Conservation (phyloP, 2,888 invertebrate species). For the Campopleginae sp. region DNA sequence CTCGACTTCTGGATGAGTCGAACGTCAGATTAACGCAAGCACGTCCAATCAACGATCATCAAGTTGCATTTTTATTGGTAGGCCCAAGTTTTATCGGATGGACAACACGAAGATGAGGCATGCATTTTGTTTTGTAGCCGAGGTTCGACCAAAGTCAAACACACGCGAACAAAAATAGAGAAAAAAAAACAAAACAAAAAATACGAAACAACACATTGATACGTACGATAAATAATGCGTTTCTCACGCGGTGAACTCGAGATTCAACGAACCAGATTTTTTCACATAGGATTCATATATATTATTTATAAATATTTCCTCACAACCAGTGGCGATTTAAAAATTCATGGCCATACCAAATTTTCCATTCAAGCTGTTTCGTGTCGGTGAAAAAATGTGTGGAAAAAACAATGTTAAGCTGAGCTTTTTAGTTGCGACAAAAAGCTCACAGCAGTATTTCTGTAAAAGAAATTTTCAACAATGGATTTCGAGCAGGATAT, state of each 20-base stretch:
- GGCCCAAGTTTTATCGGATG: constrained; percentile 19
- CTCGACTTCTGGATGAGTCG: constrained; percentile 58
- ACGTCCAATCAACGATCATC: constrained; percentile 2
- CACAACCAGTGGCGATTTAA: neutral
- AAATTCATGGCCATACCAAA: neutral
- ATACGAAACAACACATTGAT: constrained; percentile 60
- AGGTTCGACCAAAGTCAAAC: constrained; percentile 31
- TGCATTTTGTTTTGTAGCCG: constrained; percentile 33
- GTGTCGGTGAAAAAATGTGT: neutral
- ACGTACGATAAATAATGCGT: constrained; percentile 62
- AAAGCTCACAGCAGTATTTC: neutral
- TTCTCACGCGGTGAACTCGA: constrained; percentile 48
- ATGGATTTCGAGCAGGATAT: neutral
- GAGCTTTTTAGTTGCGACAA: neutral
- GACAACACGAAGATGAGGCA: constrained; percentile 23
- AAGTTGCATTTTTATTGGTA: neutral
- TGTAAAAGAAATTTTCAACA: neutral
- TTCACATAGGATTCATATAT: neutral
- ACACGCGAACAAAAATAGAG: constrained; percentile 52
- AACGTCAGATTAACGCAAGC: constrained; percentile 4
- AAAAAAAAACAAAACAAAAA: constrained; percentile 46
- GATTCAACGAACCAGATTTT: constrained; percentile 41
- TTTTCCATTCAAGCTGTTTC: neutral
- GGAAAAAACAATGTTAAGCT: neutral
- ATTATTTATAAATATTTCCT: constrained; percentile 15